A percentile compares a stretch with the other conserved stretches of the same genome.
phyloP scores from a whole-genome alignment of 2,888 invertebrate species.

The Plagodis pulveraria region DNA sequence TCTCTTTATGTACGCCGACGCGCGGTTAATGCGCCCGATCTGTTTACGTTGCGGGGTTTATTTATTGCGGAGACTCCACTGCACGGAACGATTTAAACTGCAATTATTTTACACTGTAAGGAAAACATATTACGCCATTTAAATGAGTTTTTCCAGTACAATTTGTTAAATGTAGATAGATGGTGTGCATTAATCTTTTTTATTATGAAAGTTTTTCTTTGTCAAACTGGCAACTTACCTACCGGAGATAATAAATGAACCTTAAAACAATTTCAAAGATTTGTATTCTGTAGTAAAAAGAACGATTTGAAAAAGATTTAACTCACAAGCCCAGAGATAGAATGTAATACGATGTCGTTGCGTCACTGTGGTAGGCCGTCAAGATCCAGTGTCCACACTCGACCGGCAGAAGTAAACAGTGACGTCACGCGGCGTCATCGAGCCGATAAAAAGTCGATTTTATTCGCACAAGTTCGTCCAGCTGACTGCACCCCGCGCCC shows the following conservation, averaged over 20 bases:
- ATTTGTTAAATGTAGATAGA: conserved; percentile 45
- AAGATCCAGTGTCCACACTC: conserved; percentile 65
- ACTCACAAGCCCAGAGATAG: conserved; percentile 6
- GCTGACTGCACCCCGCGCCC: conserved; percentile 77
- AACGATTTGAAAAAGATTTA: conserved; percentile 1
- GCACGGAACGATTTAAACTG: conserved; percentile 82
- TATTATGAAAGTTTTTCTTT: conserved; percentile 17
- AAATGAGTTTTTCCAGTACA: conserved; percentile 60
- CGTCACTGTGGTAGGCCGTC: conserved; percentile 57
- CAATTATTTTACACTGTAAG: conserved; percentile 79
- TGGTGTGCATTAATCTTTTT: conserved; percentile 33
- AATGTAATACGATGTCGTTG: conserved; percentile 35
- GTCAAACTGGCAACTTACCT: neutral
- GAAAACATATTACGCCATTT: conserved; percentile 76
- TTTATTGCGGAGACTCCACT: conserved; percentile 78
- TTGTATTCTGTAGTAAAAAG: neutral
- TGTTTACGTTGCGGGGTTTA: conserved; percentile 81
- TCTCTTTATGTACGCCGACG: conserved; percentile 84
- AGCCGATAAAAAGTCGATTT: conserved; percentile 84
- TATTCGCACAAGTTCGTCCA: conserved; percentile 84
- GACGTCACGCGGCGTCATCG: conserved; percentile 84
- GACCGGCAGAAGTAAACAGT: conserved; percentile 77
- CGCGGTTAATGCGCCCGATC: conserved; percentile 84
- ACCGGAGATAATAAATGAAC: no score
- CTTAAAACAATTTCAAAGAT: neutral